phyloP scores from a whole-genome alignment of 2,888 invertebrate genomes.

The Coelopa pilipes region DNA sequence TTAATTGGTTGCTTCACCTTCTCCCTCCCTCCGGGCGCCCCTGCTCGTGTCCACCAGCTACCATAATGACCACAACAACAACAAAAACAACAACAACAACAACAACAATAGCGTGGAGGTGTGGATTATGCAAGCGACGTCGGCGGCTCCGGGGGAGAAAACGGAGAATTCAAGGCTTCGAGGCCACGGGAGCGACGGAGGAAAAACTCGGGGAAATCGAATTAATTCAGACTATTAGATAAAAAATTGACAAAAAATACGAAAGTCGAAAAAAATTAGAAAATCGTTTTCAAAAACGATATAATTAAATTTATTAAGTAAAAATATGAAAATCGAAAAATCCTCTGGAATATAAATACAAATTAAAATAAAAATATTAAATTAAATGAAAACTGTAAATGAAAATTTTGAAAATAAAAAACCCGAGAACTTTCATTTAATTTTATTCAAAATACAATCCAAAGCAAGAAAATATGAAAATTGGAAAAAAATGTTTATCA shows the following conservation, averaged over 20 bases:
- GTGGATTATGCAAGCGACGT: no score
- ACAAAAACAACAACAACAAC: not conserved
- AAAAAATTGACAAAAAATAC: not conserved
- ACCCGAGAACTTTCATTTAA: no score
- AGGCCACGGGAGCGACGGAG: no score
- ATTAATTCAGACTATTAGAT: no score
- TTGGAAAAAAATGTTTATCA: no score
- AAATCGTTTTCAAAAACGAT: not conserved
- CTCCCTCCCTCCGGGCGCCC: not conserved
- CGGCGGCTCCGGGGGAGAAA: no score
- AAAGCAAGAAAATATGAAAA: no score
- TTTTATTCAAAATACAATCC: no score
- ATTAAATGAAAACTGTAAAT: not conserved
- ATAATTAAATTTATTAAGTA: not conserved
- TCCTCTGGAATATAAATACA: not conserved
- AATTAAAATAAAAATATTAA: not conserved
- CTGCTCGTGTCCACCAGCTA: not conserved
- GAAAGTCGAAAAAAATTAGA: not conserved
- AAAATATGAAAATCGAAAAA: not conserved
- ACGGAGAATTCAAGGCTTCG: no score
- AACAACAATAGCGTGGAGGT: not conserved
- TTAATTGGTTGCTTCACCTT: not conserved
- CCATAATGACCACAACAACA: conserved; percentile 1
- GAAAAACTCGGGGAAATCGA: no score
- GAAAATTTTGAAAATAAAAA: not conserved